Conservation (phyloP, 2,888 invertebrate species). For the Calameuta idolon region DNA sequence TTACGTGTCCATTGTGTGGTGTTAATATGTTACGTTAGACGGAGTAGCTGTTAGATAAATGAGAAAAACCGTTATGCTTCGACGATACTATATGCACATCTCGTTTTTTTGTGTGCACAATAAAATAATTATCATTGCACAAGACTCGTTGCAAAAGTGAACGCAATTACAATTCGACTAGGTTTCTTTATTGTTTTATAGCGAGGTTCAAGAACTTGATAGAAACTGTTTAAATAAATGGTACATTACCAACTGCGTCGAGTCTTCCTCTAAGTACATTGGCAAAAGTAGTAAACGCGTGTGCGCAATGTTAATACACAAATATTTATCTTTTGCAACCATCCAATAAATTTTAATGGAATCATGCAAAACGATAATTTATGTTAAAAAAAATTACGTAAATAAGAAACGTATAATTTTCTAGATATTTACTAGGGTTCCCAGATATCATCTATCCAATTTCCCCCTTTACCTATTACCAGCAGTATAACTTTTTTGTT, state of each 20-base stretch:
- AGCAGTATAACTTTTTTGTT: not conserved
- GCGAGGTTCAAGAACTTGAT: not conserved
- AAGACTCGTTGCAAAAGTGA: not conserved
- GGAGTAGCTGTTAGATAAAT: not conserved
- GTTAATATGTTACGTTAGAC: not conserved
- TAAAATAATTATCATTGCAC: not conserved
- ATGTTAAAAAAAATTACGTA: not conserved
- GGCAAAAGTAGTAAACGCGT: constrained; percentile 7
- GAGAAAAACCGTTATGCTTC: not conserved
- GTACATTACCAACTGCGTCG: not conserved
- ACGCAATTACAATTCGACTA: not conserved
- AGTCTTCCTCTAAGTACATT: constrained; percentile 7
- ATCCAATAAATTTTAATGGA: not conserved
- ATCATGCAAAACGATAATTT: not conserved
- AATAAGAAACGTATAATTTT: not conserved
- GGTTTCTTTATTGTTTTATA: not conserved
- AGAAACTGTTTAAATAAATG: not conserved
- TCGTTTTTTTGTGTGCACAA: not conserved
- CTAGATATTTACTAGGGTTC: not conserved
- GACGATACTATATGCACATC: not conserved
- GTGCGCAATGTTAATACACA: not conserved
- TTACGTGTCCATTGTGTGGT: not conserved
- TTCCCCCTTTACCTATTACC: not conserved
- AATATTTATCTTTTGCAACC: constrained; percentile 24
- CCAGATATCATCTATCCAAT: not conserved